These are phyloP conservation scores for Patella pellucida DNA, from an alignment of 2,888 invertebrate species.

Conservation along the genomic window DNA sequence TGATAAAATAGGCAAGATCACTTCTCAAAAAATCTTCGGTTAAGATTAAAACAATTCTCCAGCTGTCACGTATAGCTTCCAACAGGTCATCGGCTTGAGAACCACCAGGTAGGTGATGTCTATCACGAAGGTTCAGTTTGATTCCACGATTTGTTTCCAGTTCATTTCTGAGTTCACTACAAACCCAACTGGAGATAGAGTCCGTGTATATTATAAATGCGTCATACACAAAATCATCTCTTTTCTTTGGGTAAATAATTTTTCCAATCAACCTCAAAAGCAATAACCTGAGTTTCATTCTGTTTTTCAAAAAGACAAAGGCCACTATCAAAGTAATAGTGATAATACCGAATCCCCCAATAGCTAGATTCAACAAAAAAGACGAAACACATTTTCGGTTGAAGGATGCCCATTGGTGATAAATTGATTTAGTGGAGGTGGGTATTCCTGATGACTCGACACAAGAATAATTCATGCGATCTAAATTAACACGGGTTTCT, in stretches of 20 bases:
- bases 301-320: not conserved
- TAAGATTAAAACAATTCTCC: not conserved
- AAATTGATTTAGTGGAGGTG: not conserved
- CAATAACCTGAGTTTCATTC: not conserved
- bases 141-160: not conserved
- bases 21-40: not conserved
- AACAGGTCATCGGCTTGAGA: not conserved
- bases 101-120: not conserved
- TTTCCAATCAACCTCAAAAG: not conserved
- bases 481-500: not conserved
- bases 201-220: not conserved
- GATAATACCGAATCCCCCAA: not conserved
- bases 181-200: not conserved
- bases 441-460: not conserved
- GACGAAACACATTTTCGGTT: not conserved
- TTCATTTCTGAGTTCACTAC: not conserved
- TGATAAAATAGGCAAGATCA: not conserved
- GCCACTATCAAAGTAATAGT: not conserved
- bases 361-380: not conserved
- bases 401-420: not conserved
- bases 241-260: not conserved
- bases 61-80: slow-evolving; percentile 2
- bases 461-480: not conserved
- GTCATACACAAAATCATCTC: not conserved
- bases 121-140: not conserved